Conservation (phyloP, 2,888 invertebrate species). For the Priapulus caudatus region DNA sequence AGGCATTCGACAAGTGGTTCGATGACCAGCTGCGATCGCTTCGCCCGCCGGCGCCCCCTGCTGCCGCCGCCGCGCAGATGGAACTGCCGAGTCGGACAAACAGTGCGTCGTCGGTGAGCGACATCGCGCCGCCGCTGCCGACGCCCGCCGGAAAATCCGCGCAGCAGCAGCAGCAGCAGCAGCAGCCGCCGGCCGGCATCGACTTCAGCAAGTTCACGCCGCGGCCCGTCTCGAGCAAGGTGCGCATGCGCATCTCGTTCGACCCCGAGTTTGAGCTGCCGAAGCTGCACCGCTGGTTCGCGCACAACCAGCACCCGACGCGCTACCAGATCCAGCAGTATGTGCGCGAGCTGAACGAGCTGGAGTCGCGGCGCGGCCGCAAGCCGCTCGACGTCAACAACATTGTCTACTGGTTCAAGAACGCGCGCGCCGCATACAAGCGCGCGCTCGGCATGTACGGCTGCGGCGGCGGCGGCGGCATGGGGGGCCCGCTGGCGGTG, state of each 20-base stretch:
- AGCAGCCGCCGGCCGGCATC: slow-evolving; percentile 11
- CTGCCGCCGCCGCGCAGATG: slow-evolving; percentile 19
- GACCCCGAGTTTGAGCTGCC: slow-evolving; percentile 93
- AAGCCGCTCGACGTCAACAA: slow-evolving; percentile 90
- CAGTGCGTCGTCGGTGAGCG: not conserved
- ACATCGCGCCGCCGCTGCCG: not conserved
- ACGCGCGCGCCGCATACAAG: slow-evolving; percentile 88
- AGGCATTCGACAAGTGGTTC: slow-evolving; percentile 88
- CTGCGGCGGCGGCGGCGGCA: no score
- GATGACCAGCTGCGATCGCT: slow-evolving; percentile 32
- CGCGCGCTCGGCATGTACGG: slow-evolving; percentile 47
- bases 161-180: slow-evolving; percentile 18
- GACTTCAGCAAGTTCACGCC: slow-evolving; percentile 2
- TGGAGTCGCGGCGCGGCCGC: slow-evolving; percentile 80
- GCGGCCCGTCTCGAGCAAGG: slow-evolving; percentile 24
- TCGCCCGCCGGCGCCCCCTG: slow-evolving; percentile 17
- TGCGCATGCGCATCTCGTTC: slow-evolving; percentile 85
- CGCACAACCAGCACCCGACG: slow-evolving; percentile 91
- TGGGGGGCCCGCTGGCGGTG: no score
- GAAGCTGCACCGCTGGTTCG: slow-evolving; percentile 90
- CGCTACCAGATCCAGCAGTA: slow-evolving; percentile 92
- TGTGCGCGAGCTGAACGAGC: slow-evolving; percentile 77
- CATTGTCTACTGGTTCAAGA: slow-evolving; percentile 95
- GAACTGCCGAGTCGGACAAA: not conserved
- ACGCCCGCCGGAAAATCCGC: not conserved